Evolutionary conservation across 2,797 vertebrate genomes (phyloP).

Genomic region (Sebastes wilsoni): DNA sequence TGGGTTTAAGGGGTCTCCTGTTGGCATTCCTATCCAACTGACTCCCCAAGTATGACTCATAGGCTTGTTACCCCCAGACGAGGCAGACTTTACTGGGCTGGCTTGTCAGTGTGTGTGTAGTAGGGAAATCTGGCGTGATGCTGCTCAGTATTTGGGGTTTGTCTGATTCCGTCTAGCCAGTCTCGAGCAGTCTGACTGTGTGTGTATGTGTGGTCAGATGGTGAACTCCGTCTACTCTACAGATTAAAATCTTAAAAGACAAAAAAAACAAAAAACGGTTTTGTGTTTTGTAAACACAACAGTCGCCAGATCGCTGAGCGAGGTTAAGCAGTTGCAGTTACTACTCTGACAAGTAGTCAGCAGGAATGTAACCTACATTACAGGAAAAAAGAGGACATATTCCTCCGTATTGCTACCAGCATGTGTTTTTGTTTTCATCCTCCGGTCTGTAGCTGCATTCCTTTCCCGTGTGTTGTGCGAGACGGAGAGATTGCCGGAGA

Average conservation of each 20-base stretch:
- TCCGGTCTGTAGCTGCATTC: conserved; percentile 68
- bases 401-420: conserved; percentile 48
- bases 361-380: conserved; percentile 52
- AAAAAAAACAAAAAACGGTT: background rate
- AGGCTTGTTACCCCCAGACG: conserved; percentile 60
- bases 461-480: conserved; percentile 68
- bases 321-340: conserved; percentile 6
- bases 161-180: conserved; percentile 64
- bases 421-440: conserved; percentile 81
- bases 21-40: conserved; percentile 65
- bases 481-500: conserved; percentile 72
- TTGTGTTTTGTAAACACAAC: conserved; percentile 5
- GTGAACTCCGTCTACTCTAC: conserved; percentile 11
- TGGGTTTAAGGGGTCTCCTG: conserved; percentile 76
- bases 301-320: background rate
- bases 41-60: conserved; percentile 70
- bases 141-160: conserved; percentile 65
- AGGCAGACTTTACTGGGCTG: conserved; percentile 56
- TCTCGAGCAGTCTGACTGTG: conserved; percentile 25
- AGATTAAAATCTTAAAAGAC: conserved; percentile 16
- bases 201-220: conserved; percentile 26
- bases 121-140: conserved; percentile 60
- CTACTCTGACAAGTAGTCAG: conserved; percentile 33
- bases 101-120: conserved; percentile 53
- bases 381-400: conserved; percentile 31